These are phyloP conservation scores for Isotomurus palustris DNA, from an alignment of 2,888 invertebrate species.

Conservation along the genomic window DNA sequence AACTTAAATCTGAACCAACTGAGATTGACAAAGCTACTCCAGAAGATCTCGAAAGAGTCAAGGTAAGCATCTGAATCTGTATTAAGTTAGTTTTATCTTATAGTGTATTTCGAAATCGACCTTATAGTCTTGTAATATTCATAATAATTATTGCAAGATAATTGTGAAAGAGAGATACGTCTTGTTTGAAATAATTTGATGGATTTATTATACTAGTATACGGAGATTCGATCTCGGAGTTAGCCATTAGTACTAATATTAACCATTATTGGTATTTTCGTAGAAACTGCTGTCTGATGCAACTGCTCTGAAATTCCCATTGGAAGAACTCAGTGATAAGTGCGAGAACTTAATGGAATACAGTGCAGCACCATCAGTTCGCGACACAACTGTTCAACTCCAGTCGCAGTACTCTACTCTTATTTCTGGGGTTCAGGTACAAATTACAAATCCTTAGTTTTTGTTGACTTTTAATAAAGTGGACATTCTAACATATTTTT, in stretches of 20 bases:
- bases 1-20: slow-evolving; percentile 57
- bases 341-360: slow-evolving; percentile 83
- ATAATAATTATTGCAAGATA: too few species aligned
- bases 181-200: too few species aligned
- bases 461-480: too few species aligned
- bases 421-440: slow-evolving; percentile 71
- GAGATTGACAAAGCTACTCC: slow-evolving; percentile 68
- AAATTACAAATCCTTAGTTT: neutral
- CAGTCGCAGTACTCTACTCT: slow-evolving; percentile 77
- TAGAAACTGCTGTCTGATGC: slow-evolving; percentile 65
- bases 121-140: too few species aligned
- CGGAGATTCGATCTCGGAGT: too few species aligned
- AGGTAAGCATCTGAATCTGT: too few species aligned
- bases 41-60: slow-evolving; percentile 70
- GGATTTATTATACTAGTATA: too few species aligned
- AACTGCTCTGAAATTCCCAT: slow-evolving; percentile 65
- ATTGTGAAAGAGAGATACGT: too few species aligned
- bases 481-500: slow-evolving; percentile 11
- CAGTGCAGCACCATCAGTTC: slow-evolving; percentile 75
- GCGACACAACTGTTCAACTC: slow-evolving; percentile 78
- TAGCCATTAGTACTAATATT: too few species aligned
- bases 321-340: slow-evolving; percentile 79
- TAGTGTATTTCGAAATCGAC: too few species aligned
- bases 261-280: neutral
- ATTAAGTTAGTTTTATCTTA: neutral